Evolutionary conservation across 2,888 invertebrate genomes (phyloP).

Genomic region (Sipha maydis): DNA sequence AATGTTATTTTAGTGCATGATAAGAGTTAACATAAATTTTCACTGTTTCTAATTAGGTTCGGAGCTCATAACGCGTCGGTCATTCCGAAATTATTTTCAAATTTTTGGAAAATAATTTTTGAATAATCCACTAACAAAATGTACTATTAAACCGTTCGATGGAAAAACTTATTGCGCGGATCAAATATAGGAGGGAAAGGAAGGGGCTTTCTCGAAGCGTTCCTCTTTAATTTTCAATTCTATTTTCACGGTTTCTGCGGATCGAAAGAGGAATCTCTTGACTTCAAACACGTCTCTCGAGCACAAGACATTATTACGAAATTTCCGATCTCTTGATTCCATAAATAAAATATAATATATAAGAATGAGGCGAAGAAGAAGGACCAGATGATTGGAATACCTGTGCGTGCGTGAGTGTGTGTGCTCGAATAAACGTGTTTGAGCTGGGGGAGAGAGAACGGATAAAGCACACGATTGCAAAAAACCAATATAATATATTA

Average conservation of each 20-base stretch:
- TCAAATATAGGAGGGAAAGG: too few relatives aligned
- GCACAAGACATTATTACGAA: not conserved
- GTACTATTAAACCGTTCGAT: not conserved
- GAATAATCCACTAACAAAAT: not conserved
- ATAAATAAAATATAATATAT: constrained; percentile 21
- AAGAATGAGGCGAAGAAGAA: too few relatives aligned
- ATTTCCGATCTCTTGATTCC: constrained; percentile 5
- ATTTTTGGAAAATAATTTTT: not conserved
- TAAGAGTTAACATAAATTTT: too few relatives aligned
- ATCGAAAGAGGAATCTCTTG: not conserved
- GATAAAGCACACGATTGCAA: not conserved
- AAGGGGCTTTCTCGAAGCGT: too few relatives aligned
- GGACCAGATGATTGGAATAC: not conserved
- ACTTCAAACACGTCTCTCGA: too few relatives aligned
- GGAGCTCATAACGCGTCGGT: not conserved
- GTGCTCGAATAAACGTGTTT: not conserved
- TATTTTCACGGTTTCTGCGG: not conserved
- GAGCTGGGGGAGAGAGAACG: not conserved
- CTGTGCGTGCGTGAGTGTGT: not conserved
- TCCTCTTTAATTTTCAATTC: not conserved
- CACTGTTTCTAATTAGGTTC: too few relatives aligned
- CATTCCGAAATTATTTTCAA: not conserved
- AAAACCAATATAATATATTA: not conserved
- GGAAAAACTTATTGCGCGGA: not conserved
- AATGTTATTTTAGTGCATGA: too few relatives aligned